A percentile compares a stretch with the other conserved stretches of the same genome.
These are phyloP conservation scores for Limnodromus scolopaceus DNA, from an alignment of 2,797 vertebrate genomes.

Conservation along the genomic window DNA sequence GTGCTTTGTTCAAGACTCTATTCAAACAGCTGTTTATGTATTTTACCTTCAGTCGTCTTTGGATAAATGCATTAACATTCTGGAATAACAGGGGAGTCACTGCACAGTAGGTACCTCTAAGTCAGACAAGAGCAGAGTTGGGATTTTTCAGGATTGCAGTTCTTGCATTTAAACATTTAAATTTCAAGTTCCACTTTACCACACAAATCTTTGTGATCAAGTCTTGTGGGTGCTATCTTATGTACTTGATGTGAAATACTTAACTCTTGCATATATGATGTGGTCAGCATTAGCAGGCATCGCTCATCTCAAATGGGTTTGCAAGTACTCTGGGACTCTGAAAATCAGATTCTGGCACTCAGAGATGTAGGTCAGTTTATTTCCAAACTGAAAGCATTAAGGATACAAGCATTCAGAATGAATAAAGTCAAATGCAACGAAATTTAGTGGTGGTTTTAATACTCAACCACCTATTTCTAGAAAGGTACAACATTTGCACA, in stretches of 20 bases:
- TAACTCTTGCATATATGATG: not conserved
- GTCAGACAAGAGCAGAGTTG: not conserved
- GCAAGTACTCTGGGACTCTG: not conserved
- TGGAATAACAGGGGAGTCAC: not conserved
- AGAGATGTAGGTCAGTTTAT: not conserved
- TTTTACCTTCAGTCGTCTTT: not conserved
- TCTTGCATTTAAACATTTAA: not conserved
- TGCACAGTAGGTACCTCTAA: not conserved
- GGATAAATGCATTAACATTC: not conserved
- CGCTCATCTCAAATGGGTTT: not conserved
- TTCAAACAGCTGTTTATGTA: not conserved
- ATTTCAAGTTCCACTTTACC: not conserved
- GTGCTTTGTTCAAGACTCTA: not conserved
- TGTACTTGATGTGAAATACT: not conserved
- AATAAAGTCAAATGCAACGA: not conserved
- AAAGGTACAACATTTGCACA: not conserved
- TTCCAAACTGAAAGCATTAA: not conserved
- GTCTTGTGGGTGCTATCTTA: not conserved
- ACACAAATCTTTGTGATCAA: not conserved
- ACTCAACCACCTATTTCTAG: not conserved
- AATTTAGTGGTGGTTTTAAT: not conserved
- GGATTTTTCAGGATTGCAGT: rapidly evolving
- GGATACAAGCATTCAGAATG: not conserved
- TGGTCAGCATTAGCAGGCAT: not conserved
- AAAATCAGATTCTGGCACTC: not conserved